A percentile compares a stretch with the other conserved stretches of the same genome.
Conservation (phyloP, 2,888 invertebrate species). For the Apamea anceps region DNA sequence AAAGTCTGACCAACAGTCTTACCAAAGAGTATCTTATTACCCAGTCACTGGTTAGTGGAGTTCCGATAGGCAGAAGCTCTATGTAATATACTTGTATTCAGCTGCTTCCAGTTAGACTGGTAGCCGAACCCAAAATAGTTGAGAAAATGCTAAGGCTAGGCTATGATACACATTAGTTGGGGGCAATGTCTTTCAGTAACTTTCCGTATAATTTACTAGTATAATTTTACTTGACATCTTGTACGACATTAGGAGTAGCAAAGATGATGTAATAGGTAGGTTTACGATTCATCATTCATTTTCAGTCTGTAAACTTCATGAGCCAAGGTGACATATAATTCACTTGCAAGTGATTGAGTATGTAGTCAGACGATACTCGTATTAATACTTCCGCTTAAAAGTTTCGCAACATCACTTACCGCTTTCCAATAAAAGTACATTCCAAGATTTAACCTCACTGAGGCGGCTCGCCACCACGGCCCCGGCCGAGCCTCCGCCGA, state of each 20-base stretch:
- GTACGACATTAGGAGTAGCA: neutral
- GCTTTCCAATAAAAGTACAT: conserved; percentile 94
- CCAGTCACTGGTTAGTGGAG: neutral
- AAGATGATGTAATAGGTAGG: neutral
- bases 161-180: neutral
- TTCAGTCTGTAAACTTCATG: neutral
- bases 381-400: conserved; percentile 1
- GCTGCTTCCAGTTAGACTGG: neutral
- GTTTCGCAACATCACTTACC: conserved; percentile 74
- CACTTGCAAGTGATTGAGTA: neutral
- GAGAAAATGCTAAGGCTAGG: neutral
- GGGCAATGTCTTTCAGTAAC: neutral
- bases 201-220: neutral
- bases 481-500: conserved; percentile 97
- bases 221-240: neutral
- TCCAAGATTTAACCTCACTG: conserved; percentile 94
- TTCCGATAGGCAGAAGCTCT: neutral
- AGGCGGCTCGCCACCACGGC: conserved; percentile 96
- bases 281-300: neutral
- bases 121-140: neutral
- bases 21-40: neutral
- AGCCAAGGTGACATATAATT: neutral
- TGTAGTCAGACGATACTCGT: neutral
- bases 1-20: neutral
- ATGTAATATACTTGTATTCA: neutral